These are phyloP conservation scores for Plectrocnemia conspersa DNA, from an alignment of 1,140 invertebrate species.

Conservation along the genomic window DNA sequence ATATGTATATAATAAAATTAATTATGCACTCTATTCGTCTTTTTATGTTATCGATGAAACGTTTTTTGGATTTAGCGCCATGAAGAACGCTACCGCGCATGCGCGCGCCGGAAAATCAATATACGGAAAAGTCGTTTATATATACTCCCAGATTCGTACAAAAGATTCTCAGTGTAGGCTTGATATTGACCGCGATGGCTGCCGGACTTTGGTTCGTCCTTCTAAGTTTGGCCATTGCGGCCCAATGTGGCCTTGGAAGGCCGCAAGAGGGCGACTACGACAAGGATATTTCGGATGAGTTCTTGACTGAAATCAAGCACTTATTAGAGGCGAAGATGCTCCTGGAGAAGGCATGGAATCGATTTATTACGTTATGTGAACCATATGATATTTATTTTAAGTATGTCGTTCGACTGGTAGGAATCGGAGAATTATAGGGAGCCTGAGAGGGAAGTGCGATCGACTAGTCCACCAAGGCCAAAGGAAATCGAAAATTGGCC, in stretches of 20 bases:
- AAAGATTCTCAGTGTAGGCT: slow-evolving; percentile 3
- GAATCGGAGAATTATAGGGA: slow-evolving; percentile 27
- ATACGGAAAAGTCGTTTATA: too few relatives aligned
- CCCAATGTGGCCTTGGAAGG: neutral
- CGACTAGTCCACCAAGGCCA: slow-evolving; percentile 41
- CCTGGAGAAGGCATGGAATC: slow-evolving; percentile 22
- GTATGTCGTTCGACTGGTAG: slow-evolving; percentile 10
- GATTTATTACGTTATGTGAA: slow-evolving; percentile 10
- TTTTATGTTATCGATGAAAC: too few relatives aligned
- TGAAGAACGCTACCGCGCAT: slow-evolving; percentile 9
- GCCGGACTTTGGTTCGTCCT: slow-evolving; percentile 16
- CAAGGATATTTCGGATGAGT: slow-evolving; percentile 21
- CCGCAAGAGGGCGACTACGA: slow-evolving; percentile 17
- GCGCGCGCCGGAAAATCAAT: slow-evolving; percentile 11
- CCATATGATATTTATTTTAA: too few relatives aligned
- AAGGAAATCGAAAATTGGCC: slow-evolving; percentile 68
- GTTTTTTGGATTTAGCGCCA: too few relatives aligned
- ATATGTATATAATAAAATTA: too few relatives aligned
- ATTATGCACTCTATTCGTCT: too few relatives aligned
- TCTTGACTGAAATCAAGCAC: slow-evolving; percentile 39
- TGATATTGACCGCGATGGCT: slow-evolving; percentile 16
- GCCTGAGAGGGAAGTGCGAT: slow-evolving; percentile 17
- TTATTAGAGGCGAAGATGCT: slow-evolving; percentile 34
- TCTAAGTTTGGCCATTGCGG: slow-evolving; percentile 2
- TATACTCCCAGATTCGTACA: too few relatives aligned